phyloP scores from a whole-genome alignment of 2,888 invertebrate species.

The Abrostola triplasia region DNA sequence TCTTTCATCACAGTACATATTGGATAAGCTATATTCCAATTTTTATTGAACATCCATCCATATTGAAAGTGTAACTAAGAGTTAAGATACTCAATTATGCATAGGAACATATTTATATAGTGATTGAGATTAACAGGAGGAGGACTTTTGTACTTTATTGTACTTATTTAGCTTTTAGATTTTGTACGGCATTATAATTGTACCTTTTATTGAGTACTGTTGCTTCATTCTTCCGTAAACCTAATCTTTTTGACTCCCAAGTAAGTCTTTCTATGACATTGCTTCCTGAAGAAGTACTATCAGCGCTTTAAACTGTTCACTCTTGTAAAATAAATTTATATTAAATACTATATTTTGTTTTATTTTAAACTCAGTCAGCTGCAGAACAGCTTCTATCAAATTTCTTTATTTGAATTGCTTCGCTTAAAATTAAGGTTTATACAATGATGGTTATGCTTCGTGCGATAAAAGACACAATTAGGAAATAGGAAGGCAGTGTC shows the following conservation, averaged over 20 bases:
- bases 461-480: too few species aligned
- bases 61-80: conserved; percentile 41
- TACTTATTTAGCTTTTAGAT: conserved; percentile 65
- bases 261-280: conserved; percentile 60
- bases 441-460: too few species aligned
- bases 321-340: conserved; percentile 78
- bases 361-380: conserved; percentile 37
- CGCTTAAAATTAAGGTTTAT: too few species aligned
- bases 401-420: too few species aligned
- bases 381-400: too few species aligned
- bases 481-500: too few species aligned
- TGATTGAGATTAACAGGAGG: conserved; percentile 31
- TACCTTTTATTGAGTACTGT: conserved; percentile 30
- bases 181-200: conserved; percentile 63
- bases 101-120: conserved; percentile 14
- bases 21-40: conserved; percentile 9
- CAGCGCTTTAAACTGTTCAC: conserved; percentile 73
- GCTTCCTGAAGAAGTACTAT: conserved; percentile 63
- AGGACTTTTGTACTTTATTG: conserved; percentile 62
- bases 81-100: conserved; percentile 24
- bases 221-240: conserved; percentile 43
- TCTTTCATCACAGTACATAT: background rate
- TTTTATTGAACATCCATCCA: conserved; percentile 24
- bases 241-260: conserved; percentile 22
- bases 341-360: conserved; percentile 59